Base-by-base conservation (phyloP, 2,888 invertebrate genomes). In the Drosophila cyrtoloma region DNA sequence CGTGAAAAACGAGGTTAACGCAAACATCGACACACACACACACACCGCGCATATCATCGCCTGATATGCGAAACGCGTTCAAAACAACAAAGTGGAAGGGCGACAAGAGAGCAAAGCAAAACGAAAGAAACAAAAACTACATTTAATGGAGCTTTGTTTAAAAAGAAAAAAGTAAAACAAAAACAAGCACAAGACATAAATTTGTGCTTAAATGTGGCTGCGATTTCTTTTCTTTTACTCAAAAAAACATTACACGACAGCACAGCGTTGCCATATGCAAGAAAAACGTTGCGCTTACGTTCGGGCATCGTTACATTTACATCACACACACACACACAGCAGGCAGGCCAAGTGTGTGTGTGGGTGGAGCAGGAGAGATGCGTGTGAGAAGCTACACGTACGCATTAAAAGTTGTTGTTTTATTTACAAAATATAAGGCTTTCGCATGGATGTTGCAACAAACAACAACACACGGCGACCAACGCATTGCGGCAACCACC, bases 61-160 rank as follows among this genome's bases (percentile, higher is more conserved):
- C 85, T 85, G 87, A 86, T 86, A 78, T 83, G 85, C 85, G 75
- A 86, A 85, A 75, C 73, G 70, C 71, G 76, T 74, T 80, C 51
- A 77, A 86, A 82, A 81, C 84, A 84, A 84, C 79, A 66, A 75
- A 77, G 55, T 74, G 75, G 72, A 81, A 83, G 87, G 81, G 77
- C 83, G 81, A 74, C 83, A 77, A 74, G 22, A 80, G 83, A 80
- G 56, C 50, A 72, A 77, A 66, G 22, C 64, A 35, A 69, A 67
- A 44, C 42, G 30, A 39, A 58, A 58, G 64, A 79, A 81, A 75
- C 63, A 64, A 73, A 67, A 71, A 66, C 69, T 75, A 75, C 61
- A 70, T 65, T 76, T 71, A 55, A 66, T 62, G 59, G 51, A 60
- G 73, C 62, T 63, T 69, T 75, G 68, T 71, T 83, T 79, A 22